Percentiles rank a stretch among this genome's conserved stretches.
These are phyloP conservation scores for Zaprionus lineosus DNA, from an alignment of 2,888 invertebrate genomes.

Conservation along the genomic window DNA sequence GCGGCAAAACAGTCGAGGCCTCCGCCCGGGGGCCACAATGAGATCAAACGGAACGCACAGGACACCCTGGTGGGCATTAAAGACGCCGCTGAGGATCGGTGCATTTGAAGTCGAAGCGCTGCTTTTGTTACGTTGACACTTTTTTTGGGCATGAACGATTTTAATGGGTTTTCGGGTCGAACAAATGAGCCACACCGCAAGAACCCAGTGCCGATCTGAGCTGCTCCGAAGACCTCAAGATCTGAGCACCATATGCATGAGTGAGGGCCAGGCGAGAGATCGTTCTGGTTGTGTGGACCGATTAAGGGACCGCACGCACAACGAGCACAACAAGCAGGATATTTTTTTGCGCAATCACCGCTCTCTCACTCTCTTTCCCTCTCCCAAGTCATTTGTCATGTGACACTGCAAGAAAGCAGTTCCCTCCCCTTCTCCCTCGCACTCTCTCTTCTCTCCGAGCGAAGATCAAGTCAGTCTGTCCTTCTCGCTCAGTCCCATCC, in stretches of 20 bases:
- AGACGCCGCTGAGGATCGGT: constrained; percentile 81
- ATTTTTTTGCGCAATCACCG: constrained; percentile 76
- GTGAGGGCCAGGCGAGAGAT: constrained; percentile 42
- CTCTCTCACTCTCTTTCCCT: constrained; percentile 4
- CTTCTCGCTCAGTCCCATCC: constrained; percentile 8
- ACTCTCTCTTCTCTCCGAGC: not conserved
- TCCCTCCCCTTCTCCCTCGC: not conserved
- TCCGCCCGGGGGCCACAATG: constrained; percentile 58
- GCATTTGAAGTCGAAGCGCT: constrained; percentile 81
- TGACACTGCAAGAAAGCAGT: constrained; percentile 67
- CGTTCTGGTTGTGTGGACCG: not conserved
- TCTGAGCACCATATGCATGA: constrained; percentile 60
- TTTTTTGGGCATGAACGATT: constrained; percentile 82
- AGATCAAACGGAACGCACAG: constrained; percentile 80
- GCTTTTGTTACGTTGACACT: constrained; percentile 83
- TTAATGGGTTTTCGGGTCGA: constrained; percentile 74
- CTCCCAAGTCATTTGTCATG: constrained; percentile 67
- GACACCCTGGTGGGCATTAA: constrained; percentile 82
- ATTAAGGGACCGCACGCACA: constrained; percentile 53
- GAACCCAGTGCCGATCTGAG: not conserved
- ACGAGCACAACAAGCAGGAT: constrained; percentile 46
- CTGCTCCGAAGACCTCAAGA: not conserved
- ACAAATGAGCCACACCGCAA: constrained; percentile 66
- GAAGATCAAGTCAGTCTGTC: not conserved
- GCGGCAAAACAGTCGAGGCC: constrained; percentile 41